A percentile compares a stretch with the other conserved stretches of the same genome.
Evolutionary conservation across 2,888 invertebrate species (phyloP).

Genomic region (Diploptera punctata): DNA sequence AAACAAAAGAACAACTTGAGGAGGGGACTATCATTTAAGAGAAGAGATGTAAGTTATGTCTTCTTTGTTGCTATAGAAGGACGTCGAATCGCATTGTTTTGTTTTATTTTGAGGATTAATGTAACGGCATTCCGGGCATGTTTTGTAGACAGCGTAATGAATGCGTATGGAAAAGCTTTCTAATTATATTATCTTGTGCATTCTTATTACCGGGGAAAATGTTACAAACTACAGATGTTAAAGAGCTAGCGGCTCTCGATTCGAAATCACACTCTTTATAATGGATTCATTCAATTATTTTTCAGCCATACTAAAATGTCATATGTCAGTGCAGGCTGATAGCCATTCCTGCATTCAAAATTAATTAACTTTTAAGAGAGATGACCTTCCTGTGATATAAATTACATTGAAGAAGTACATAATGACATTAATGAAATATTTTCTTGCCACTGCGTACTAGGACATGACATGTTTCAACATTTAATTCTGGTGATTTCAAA

Average conservation of each 20-base stretch:
- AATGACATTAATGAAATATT: background rate
- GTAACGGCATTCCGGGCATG: conserved; percentile 15
- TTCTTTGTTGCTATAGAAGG: conserved; percentile 8
- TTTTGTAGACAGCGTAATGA: conserved; percentile 9
- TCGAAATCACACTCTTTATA: background rate
- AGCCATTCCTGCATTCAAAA: background rate
- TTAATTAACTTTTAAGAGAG: background rate
- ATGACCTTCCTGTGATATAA: background rate
- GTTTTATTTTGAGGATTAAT: background rate
- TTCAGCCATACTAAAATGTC: conserved; percentile 5
- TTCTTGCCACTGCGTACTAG: background rate
- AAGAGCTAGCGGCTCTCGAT: background rate
- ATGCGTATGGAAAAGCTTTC: background rate
- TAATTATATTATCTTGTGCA: conserved; percentile 15
- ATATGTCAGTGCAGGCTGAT: background rate
- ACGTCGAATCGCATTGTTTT: background rate
- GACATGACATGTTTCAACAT: too few species aligned
- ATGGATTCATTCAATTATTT: conserved; percentile 4
- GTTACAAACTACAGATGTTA: background rate
- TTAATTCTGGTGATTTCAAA: too few species aligned
- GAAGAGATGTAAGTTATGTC: conserved; percentile 22
- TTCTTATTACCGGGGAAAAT: conserved; percentile 2
- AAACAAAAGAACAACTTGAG: background rate
- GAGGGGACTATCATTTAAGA: background rate
- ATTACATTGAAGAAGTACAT: background rate